These are phyloP conservation scores for Tringa solitaria DNA, from an alignment of 2,113 vertebrate genomes.

Conservation along the genomic window DNA sequence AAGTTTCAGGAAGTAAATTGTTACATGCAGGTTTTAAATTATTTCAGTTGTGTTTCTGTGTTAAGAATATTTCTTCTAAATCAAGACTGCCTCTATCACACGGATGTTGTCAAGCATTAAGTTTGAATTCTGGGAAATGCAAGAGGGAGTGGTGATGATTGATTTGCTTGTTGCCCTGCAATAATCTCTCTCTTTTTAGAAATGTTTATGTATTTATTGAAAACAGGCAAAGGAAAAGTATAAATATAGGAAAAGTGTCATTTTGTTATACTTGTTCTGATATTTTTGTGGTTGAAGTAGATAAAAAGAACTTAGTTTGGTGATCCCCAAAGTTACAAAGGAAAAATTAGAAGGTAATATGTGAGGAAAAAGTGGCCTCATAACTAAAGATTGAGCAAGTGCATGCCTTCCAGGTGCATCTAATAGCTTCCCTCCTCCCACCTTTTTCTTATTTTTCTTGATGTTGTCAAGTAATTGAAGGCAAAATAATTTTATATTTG, in stretches of 20 bases:
- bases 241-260: not conserved
- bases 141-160: not conserved
- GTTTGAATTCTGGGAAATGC: not conserved
- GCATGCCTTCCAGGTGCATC: not conserved
- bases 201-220: not conserved
- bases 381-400: not conserved
- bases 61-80: not conserved
- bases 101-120: not conserved
- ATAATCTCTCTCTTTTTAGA: not conserved
- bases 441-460: not conserved
- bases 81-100: not conserved
- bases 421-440: not conserved
- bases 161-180: not conserved
- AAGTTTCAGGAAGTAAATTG: not conserved
- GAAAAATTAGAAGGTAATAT: not conserved
- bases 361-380: not conserved
- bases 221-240: not conserved
- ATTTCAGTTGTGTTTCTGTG: not conserved
- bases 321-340: not conserved
- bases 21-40: not conserved
- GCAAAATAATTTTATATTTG: not conserved
- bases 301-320: constrained; percentile 13
- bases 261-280: constrained; percentile 24
- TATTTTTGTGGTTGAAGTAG: constrained; percentile 11
- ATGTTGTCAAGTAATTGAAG: not conserved